Base-by-base conservation (phyloP, 2,888 invertebrate genomes). In the Trichopria drosophilae region DNA sequence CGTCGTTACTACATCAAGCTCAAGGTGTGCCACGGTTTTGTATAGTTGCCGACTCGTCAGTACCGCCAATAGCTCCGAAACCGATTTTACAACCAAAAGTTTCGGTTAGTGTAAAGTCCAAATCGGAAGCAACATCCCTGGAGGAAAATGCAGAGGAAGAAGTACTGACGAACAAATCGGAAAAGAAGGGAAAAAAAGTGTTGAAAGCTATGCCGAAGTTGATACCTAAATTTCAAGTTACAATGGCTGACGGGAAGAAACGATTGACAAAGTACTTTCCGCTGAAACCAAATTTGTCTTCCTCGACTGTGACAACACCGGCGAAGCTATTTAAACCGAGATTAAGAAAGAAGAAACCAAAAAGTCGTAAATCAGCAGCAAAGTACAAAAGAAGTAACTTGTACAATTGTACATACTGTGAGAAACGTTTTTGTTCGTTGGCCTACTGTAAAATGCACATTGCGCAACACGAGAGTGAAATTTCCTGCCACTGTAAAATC, bases 361-460 rank as follows among this genome's bases (percentile, higher is more conserved):
- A 53, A 24, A 20, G 24, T 31, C 44, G 46, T 37, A 60, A 53
- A 12, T 51, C 58, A n/a, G 10, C 6, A 10, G 6, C 22, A 13
- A 28, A 24, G 2, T 22, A 51, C 3, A 41, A 45, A 46, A 26
- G 32, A n/a, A 48, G 59, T n/a, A 71, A 60, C 51, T 57, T 58
- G 5, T 73, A 71, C 31, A 58, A 62, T 12, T 75, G 74, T 44
- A 57, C 61, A 0, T 67, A 65, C 19, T 75, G 75, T 18, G 53
- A 59, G 3, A 74, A 75, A 36, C 48, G 60, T 39, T 68, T 74
- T n/a, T 68, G 66, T 9, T 71, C 73, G 1, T 64, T 70, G 26
- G 74, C 73, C 67, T 74, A 74, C 40, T 74, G 73, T 29, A 71
- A 69, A 32, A 58, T 69, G 13, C 75, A 75, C 12, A 57, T 73